A percentile compares a stretch with the other conserved stretches of the same genome.
Conservation (phyloP, 2,113 vertebrate genomes). For the Apistogramma diplotaenia region DNA sequence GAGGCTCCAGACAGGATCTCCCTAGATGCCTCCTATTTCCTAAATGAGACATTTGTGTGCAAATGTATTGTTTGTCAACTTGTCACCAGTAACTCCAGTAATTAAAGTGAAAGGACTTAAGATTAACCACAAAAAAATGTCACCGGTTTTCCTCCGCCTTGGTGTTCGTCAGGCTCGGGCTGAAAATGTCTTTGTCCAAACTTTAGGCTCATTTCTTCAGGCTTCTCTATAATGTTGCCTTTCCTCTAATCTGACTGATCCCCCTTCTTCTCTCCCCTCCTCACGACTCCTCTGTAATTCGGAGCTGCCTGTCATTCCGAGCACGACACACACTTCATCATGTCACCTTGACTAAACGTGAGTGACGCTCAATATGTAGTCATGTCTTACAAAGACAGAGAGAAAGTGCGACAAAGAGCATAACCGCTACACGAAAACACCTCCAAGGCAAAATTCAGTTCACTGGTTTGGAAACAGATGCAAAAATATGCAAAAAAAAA, state of each 20-base stretch:
- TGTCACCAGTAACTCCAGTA: conserved; percentile 44
- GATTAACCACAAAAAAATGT: background rate
- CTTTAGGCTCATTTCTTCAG: background rate
- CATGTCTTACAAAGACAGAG: conserved; percentile 23
- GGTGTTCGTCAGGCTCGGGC: background rate
- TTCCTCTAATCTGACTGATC: background rate
- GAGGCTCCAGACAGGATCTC: conserved; percentile 62
- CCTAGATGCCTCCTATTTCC: conserved; percentile 56
- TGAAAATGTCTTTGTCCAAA: background rate
- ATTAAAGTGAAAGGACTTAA: conserved; percentile 43
- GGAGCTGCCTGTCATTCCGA: conserved; percentile 8
- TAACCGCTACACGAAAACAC: background rate
- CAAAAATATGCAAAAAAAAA: conserved; percentile 6
- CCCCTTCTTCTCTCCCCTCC: background rate
- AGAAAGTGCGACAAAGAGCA: background rate
- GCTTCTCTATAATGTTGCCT: background rate
- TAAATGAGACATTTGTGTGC: conserved; percentile 72
- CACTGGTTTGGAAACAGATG: conserved; percentile 24
- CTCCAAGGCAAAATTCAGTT: conserved; percentile 1
- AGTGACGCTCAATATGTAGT: conserved; percentile 12
- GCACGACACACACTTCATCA: background rate
- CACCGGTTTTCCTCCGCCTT: background rate
- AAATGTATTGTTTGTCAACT: conserved; percentile 66
- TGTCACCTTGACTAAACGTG: conserved; percentile 28
- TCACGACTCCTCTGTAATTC: background rate